A percentile compares a stretch with the other conserved stretches of the same genome.
These are phyloP conservation scores for Apostichopus japonicus DNA, from an alignment of 35 echinoderm and acorn worm genomes.

Conservation along the genomic window DNA sequence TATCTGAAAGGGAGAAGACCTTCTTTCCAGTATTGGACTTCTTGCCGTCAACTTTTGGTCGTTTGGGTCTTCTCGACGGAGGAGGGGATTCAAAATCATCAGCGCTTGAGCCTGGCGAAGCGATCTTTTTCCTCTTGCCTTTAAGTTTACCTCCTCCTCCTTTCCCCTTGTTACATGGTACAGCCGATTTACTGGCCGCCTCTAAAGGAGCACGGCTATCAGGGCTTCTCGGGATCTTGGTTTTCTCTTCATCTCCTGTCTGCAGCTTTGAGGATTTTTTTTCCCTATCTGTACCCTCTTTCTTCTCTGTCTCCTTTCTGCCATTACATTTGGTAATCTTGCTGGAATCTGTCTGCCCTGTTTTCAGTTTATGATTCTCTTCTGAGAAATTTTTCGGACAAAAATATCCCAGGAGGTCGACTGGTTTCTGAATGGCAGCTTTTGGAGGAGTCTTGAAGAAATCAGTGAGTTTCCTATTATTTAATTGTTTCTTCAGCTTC, in stretches of 20 bases:
- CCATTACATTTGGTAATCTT: not conserved
- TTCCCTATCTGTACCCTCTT: not conserved
- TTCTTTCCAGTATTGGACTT: not conserved
- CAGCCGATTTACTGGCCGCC: not conserved
- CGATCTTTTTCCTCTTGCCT: constrained; percentile 27
- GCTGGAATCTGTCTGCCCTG: not conserved
- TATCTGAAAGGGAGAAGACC: constrained; percentile 21
- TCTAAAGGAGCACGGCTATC: not conserved
- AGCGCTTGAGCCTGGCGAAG: constrained; percentile 10
- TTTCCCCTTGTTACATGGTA: not conserved
- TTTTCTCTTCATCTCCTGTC: not conserved
- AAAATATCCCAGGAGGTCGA: constrained; percentile 20
- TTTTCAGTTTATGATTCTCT: not conserved
- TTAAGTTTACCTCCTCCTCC: not conserved
- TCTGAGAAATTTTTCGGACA: not conserved
- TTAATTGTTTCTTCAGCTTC: constrained; percentile 7
- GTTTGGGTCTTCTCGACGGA: not conserved
- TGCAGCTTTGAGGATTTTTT: not conserved
- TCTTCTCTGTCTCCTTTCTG: not conserved
- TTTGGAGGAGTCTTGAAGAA: constrained; percentile 33
- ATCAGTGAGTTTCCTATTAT: constrained; percentile 12
- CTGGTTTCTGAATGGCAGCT: not conserved
- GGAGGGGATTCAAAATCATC: constrained; percentile 37
- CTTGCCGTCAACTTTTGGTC: not conserved
- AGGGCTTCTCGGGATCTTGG: not conserved